A percentile compares a stretch with the other conserved stretches of the same genome.
phyloP scores from a whole-genome alignment of 2,113 vertebrate genomes.

The Ictidomys tridecemlineatus region DNA sequence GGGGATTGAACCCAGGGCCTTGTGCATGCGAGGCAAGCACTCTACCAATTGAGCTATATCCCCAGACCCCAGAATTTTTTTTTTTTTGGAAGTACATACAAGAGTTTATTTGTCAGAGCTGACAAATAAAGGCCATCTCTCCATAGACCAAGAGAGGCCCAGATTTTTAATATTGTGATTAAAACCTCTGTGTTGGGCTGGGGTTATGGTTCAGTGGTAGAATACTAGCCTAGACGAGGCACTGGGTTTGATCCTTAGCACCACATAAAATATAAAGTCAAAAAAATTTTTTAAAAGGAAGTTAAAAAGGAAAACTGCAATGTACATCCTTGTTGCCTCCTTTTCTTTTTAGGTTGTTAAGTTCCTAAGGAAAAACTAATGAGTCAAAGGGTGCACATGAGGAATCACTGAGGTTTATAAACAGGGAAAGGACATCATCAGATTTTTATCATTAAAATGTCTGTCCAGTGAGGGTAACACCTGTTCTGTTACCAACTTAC shows the following conservation, averaged over 20 bases:
- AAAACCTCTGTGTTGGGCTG: not conserved
- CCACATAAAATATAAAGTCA: too few species aligned
- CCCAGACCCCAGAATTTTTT: too few species aligned
- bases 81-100: too few species aligned
- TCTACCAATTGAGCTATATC: too few species aligned
- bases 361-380: constrained; percentile 6
- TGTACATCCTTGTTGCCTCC: not conserved
- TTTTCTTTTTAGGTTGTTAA: constrained; percentile 19
- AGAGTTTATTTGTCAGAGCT: too few species aligned
- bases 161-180: constrained; percentile 37
- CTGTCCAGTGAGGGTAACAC: not conserved
- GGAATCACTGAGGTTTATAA: not conserved
- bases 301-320: not conserved
- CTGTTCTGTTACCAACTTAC: not conserved
- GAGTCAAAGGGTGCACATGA: not conserved
- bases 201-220: too few species aligned
- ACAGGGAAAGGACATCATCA: not conserved
- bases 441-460: constrained; percentile 19
- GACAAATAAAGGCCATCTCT: too few species aligned
- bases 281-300: too few species aligned
- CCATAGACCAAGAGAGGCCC: not conserved
- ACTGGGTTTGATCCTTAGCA: too few species aligned
- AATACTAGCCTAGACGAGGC: too few species aligned
- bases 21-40: too few species aligned
- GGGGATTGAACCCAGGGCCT: too few species aligned